Evolutionary conservation across 2,888 invertebrate species (phyloP).

Genomic region (Tortricodes alternella): DNA sequence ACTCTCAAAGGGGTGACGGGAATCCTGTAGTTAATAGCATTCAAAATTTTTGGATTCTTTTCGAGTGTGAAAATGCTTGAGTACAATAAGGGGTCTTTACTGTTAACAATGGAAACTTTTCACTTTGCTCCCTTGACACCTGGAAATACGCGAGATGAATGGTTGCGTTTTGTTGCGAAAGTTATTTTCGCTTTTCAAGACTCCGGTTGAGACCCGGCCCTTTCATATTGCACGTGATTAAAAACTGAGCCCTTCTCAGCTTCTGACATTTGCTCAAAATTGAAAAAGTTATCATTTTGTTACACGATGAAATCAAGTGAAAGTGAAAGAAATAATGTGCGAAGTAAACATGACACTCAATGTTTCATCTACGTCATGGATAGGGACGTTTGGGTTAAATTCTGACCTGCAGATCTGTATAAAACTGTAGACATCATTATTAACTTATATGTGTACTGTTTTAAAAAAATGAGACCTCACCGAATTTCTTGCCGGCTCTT

Average conservation of each 20-base stretch:
- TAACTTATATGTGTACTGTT: no score
- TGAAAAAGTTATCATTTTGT: constrained; percentile 21
- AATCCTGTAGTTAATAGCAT: constrained; percentile 38
- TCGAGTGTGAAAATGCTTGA: constrained; percentile 54
- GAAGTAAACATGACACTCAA: no score
- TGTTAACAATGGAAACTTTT: constrained; percentile 61
- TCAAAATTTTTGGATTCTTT: constrained; percentile 39
- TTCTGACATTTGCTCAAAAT: constrained; percentile 13
- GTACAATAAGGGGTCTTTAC: constrained; percentile 50
- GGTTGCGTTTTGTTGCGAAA: constrained; percentile 47
- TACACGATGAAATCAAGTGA: background rate
- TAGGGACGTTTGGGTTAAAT: no score
- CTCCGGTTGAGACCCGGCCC: constrained; percentile 38
- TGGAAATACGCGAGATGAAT: constrained; percentile 60
- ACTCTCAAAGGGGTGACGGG: constrained; percentile 38
- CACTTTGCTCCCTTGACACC: constrained; percentile 61
- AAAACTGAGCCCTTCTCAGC: constrained; percentile 52
- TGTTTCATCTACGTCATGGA: no score
- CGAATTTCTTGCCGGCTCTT: no score
- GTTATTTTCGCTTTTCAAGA: constrained; percentile 43
- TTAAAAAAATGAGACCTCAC: no score
- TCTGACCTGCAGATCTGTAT: no score
- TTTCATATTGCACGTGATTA: constrained; percentile 58
- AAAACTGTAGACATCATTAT: no score
- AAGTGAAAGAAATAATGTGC: no score